Conservation (phyloP, 2,888 invertebrate genomes). For the Chrysomela aeneicollis region DNA sequence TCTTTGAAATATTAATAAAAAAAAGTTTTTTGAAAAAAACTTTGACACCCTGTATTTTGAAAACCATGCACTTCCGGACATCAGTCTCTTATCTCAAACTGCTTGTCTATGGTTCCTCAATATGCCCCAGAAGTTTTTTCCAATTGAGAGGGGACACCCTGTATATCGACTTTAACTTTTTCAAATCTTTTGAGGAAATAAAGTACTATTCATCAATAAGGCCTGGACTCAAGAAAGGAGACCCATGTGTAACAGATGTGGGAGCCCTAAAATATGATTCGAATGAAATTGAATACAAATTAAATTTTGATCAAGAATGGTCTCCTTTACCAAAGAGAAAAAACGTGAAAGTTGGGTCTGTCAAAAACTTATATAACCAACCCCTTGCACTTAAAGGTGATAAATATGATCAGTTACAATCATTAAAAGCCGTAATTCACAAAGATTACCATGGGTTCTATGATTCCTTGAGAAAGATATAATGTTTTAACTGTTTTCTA, state of each 20-base stretch:
- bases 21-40: no score
- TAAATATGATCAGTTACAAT: constrained; percentile 26
- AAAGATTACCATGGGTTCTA: constrained; percentile 24
- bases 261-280: constrained; percentile 32
- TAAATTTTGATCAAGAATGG: constrained; percentile 35
- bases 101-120: no score
- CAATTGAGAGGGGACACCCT: no score
- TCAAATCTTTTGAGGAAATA: constrained; percentile 25
- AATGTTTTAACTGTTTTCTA: not conserved
- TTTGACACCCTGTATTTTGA: no score
- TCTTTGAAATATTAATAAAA: no score
- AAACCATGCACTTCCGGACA: no score
- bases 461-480: constrained; percentile 15
- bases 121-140: no score
- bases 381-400: constrained; percentile 18
- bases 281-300: constrained; percentile 31
- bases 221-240: constrained; percentile 33
- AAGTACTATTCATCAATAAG: constrained; percentile 34
- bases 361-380: constrained; percentile 26
- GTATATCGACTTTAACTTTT: constrained; percentile 32
- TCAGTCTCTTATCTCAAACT: no score
- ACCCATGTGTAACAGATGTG: constrained; percentile 33
- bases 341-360: not conserved
- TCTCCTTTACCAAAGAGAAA: constrained; percentile 24
- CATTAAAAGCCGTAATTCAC: constrained; percentile 21